Evolutionary conservation across 2,113 vertebrate species (phyloP), one percentile per base, ranked within the genome.

Genomic region (Catharus minimus): DNA sequence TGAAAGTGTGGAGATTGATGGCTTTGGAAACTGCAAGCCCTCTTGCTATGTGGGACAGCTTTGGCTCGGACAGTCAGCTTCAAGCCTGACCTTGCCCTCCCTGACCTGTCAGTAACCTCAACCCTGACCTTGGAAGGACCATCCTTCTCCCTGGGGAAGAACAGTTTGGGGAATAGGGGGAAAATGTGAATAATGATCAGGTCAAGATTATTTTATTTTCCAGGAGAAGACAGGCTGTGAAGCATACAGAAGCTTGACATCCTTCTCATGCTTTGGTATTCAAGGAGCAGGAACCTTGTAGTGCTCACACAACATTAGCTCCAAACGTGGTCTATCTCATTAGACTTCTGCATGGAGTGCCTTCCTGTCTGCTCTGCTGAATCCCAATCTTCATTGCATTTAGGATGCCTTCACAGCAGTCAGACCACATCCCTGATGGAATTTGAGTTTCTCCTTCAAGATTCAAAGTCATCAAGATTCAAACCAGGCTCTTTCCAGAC

Each of bases 1-100:
- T 91, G 80, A 87, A 89, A 80, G 60, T 82, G 32, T 49, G 78
- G 53, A 97, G 94, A 95, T 39, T 93, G 92, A 94, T 94, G 36
- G 27, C 81, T 95, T 87, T 94, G 68, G 89, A 94, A 95, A 91
- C 47, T 88, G 75, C 89, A 86, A 27, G 55, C 67, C 77, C 39
- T 57, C 78, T 96, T 16, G 4, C 81, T 77, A 46, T 74, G 77
- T 53, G 66, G 64, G 72, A 81, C 75, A 91, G 92, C 76, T 93
- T 84, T 88, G 83, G 62, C 74, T 87, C 53, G 84, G 58, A 16
- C 43, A 94, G 75, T 38, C 30, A 23, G 57, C 58, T 74, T 94
- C 68, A 78, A 74, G 76, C 27, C 78, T 82, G 89, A 95, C 88
- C 90, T 91, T 87, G 47, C 58, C 78, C 52, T 81, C 75, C 36